Evolutionary conservation across 2,113 vertebrate genomes (phyloP).

Genomic region (Eira barbara): DNA sequence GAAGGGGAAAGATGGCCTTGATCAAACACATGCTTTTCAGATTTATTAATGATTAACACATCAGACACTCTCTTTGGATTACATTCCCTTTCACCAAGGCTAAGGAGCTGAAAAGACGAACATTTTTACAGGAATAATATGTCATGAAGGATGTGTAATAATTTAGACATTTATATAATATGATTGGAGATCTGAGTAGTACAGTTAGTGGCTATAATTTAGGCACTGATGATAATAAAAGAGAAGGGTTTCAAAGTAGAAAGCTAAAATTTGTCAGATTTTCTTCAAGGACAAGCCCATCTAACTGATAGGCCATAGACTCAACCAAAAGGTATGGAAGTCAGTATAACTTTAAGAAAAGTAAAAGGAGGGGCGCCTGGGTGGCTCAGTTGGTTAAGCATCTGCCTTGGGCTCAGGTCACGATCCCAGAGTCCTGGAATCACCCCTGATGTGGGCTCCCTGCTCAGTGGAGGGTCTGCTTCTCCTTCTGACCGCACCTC

Average conservation of each 20-base stretch:
- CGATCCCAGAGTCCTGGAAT: not conserved
- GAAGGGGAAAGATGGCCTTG: constrained; percentile 35
- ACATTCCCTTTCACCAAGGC: constrained; percentile 61
- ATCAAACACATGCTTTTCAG: constrained; percentile 68
- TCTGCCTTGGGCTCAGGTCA: not conserved
- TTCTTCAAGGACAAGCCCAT: not conserved
- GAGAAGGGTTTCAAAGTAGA: not conserved
- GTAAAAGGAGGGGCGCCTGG: not conserved
- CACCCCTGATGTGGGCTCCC: not conserved
- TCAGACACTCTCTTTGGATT: constrained; percentile 64
- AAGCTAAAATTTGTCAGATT: not conserved
- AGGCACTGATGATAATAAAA: not conserved
- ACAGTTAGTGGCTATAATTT: not conserved
- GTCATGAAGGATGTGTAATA: constrained; percentile 25
- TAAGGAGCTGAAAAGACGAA: constrained; percentile 70
- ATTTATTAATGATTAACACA: constrained; percentile 68
- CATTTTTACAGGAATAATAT: constrained; percentile 27
- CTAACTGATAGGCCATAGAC: not conserved
- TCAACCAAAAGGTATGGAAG: not conserved
- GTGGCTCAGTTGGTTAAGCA: not conserved
- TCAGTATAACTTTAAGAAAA: not conserved
- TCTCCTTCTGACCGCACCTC: not conserved
- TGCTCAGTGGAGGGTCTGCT: not conserved
- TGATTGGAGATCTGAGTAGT: not conserved
- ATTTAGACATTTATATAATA: not conserved